These are phyloP conservation scores for Halictus quadricinctus DNA, from an alignment of 2,888 invertebrate genomes.

Conservation along the genomic window DNA sequence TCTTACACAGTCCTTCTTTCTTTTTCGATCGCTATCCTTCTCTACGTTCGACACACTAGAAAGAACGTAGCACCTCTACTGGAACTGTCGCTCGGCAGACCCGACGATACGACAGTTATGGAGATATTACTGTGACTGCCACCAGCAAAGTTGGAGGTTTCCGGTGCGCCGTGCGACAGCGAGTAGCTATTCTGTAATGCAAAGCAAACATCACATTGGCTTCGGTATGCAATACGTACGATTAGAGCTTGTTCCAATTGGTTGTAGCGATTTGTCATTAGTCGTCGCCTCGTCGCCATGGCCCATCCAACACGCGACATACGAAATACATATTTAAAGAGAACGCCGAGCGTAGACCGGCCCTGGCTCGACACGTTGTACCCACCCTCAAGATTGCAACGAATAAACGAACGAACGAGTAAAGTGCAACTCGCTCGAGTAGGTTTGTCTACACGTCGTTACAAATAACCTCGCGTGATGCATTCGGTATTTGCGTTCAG, in stretches of 20 bases:
- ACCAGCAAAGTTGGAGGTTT: neutral
- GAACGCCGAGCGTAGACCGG: conserved; percentile 30
- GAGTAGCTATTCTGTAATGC: conserved; percentile 46
- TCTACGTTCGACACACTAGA: too few species aligned
- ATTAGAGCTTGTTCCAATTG: conserved; percentile 61
- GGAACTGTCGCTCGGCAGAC: too few species aligned
- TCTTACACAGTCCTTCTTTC: too few species aligned
- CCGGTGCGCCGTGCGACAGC: neutral
- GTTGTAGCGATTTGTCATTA: conserved; percentile 58
- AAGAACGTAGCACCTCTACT: too few species aligned
- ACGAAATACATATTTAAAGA: conserved; percentile 61
- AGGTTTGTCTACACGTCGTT: conserved; percentile 45
- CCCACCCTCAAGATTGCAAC: neutral
- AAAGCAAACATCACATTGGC: conserved; percentile 56
- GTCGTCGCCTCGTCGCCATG: conserved; percentile 40
- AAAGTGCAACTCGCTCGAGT: conserved; percentile 3
- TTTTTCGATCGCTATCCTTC: too few species aligned
- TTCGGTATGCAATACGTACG: conserved; percentile 62
- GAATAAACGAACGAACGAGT: neutral
- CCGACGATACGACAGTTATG: too few species aligned
- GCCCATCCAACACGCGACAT: conserved; percentile 38
- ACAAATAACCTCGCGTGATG: conserved; percentile 50
- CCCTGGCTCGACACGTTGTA: neutral
- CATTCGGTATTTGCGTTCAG: conserved; percentile 43
- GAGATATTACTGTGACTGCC: too few species aligned